Base-by-base conservation (phyloP, 2,797 vertebrate species). In the Centropyge bicolor region DNA sequence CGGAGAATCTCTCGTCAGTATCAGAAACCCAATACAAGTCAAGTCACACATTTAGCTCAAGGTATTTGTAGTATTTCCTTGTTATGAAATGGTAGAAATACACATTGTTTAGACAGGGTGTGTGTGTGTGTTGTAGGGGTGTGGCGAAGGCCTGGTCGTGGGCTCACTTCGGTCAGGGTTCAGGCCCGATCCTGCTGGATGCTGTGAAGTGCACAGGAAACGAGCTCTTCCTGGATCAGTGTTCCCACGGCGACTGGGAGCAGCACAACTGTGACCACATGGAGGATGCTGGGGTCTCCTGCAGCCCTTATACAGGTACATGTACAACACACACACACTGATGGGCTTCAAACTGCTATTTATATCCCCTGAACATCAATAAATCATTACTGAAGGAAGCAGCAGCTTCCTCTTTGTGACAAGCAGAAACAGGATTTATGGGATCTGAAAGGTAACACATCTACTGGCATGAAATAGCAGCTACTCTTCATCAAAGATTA, bases 231-330 rank as follows among this genome's bases (percentile, higher is more conserved):
- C 93, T 99, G 85, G 97, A 97, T 78, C 95, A 96, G 74, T 99
- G 98, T 89, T 94, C 93, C 79, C 97, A 98, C 68, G 93, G 95
- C 0, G 94, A 96, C 89, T 99, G 98, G 98, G 96, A 96, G 88
- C 94, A 97, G 80, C 98, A 99, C 91, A 98, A 99, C 93, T 99
- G 98, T 74, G 97, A 98, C 89, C 98, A 99, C 93, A 97, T 97
- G 78, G 97, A 99, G 90, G 98, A 99, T 0, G 98, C 98, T 3
- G 94, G 98, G 0, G 96, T 97, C 62, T 95, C 96, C 83, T 99
- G 98, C 91, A 96, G 95, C 85, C 96, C 96, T 8, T 96, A 96
- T 66, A 95, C 95, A 78, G 96, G 96, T 96, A 69, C 63, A 38
- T 3, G 0, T 8, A 52, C 36, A 31, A 65, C 22, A 56, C 73